Conservation (phyloP, 2,797 vertebrate genomes). For the Gobionotothen gibberifrons region DNA sequence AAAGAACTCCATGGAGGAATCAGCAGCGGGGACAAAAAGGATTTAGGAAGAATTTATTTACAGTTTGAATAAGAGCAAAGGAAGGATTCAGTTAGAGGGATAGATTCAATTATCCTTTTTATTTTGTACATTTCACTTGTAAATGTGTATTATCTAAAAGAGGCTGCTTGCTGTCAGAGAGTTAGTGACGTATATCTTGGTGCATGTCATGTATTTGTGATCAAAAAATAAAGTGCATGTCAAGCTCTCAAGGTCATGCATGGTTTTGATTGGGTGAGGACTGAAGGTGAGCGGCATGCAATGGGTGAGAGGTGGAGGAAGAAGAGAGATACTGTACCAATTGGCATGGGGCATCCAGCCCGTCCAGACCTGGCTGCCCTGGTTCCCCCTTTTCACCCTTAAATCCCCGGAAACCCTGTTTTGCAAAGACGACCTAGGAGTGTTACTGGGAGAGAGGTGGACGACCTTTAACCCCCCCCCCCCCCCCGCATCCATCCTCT, state of each 20-base stretch:
- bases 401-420: conserved; percentile 99
- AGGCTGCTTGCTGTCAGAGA: conserved; percentile 73
- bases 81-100: conserved; percentile 65
- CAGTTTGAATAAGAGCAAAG: conserved; percentile 48
- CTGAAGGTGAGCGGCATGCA: conserved; percentile 87
- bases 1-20: conserved; percentile 50
- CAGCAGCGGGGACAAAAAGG: conserved; percentile 43
- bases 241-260: conserved; percentile 66
- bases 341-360: conserved; percentile 99
- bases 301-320: conserved; percentile 90
- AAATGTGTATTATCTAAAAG: conserved; percentile 30
- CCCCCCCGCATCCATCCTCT: conserved; percentile 57
- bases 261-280: conserved; percentile 37
- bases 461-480: conserved; percentile 70
- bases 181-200: conserved; percentile 55
- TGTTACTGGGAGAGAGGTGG: conserved; percentile 92
- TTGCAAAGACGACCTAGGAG: conserved; percentile 98
- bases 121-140: conserved; percentile 20
- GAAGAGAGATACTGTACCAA: conserved; percentile 99
- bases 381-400: conserved; percentile 99
- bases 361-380: conserved; percentile 99
- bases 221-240: conserved; percentile 28
- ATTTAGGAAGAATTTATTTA: conserved; percentile 25
- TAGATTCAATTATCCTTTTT: conserved; percentile 22
- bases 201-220: conserved; percentile 24